phyloP scores from a whole-genome alignment of 1,140 invertebrate genomes.

The Diorhabda sublineata region DNA sequence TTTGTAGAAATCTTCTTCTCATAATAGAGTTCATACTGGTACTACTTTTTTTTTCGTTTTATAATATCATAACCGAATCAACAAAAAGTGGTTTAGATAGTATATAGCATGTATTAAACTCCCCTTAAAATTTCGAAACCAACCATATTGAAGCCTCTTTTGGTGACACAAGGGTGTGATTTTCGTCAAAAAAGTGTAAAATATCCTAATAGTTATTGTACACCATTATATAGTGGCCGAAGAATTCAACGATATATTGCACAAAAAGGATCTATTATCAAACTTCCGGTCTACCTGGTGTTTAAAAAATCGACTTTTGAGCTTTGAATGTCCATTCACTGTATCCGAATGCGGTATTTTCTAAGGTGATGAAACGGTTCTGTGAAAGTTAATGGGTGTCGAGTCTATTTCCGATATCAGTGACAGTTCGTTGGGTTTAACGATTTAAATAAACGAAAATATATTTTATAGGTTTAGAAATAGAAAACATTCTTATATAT shows the following conservation, averaged over 20 bases:
- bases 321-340: background rate
- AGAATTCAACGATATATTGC: slow-evolving; percentile 10
- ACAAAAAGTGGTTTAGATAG: too few species aligned
- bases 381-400: background rate
- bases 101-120: too few species aligned
- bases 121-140: background rate
- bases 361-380: slow-evolving; percentile 9
- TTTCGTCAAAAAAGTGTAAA: slow-evolving; percentile 16
- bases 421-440: background rate
- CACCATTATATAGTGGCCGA: slow-evolving; percentile 14
- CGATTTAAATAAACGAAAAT: too few species aligned
- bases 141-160: background rate
- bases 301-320: slow-evolving; percentile 18
- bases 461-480: too few species aligned
- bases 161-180: slow-evolving; percentile 4
- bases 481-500: too few species aligned
- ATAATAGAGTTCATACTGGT: too few species aligned
- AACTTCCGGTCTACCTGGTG: slow-evolving; percentile 18
- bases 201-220: slow-evolving; percentile 18
- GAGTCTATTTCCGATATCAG: background rate
- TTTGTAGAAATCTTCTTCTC: too few species aligned
- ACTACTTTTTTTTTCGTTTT: too few species aligned
- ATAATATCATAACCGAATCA: too few species aligned
- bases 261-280: slow-evolving; percentile 15
- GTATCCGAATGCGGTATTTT: slow-evolving; percentile 12